phyloP scores from a whole-genome alignment of 2,888 invertebrate genomes.

The Aricia artaxerxes region DNA sequence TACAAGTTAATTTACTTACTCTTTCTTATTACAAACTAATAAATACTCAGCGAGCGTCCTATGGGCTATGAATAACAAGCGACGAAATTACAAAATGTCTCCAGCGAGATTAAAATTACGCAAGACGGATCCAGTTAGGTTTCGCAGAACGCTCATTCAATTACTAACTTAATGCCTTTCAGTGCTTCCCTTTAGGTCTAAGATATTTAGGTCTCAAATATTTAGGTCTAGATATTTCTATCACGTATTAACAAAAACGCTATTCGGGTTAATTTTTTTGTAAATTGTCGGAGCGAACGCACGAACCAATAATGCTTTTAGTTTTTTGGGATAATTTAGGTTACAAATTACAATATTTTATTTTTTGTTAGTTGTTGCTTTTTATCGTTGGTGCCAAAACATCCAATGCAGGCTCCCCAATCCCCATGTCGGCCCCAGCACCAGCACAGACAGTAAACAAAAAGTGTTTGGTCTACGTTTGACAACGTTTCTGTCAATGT shows the following conservation, averaged over 20 bases:
- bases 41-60: neutral
- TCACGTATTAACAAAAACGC: slow-evolving; percentile 12
- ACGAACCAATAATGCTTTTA: neutral
- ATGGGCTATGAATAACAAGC: neutral
- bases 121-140: neutral
- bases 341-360: neutral
- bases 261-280: neutral
- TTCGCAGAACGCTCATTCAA: neutral
- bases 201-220: neutral
- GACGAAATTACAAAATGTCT: neutral
- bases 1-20: neutral
- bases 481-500: too few relatives aligned
- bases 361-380: neutral
- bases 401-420: too few relatives aligned
- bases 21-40: neutral
- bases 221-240: neutral
- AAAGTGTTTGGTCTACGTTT: too few relatives aligned
- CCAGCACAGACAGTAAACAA: too few relatives aligned
- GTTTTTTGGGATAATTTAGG: neutral
- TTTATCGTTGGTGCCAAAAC: too few relatives aligned
- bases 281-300: neutral
- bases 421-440: too few relatives aligned
- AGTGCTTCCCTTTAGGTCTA: neutral
- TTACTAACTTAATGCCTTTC: neutral
- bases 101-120: neutral